phyloP scores from a whole-genome alignment of 1,140 invertebrate species.

The Aethina tumida region DNA sequence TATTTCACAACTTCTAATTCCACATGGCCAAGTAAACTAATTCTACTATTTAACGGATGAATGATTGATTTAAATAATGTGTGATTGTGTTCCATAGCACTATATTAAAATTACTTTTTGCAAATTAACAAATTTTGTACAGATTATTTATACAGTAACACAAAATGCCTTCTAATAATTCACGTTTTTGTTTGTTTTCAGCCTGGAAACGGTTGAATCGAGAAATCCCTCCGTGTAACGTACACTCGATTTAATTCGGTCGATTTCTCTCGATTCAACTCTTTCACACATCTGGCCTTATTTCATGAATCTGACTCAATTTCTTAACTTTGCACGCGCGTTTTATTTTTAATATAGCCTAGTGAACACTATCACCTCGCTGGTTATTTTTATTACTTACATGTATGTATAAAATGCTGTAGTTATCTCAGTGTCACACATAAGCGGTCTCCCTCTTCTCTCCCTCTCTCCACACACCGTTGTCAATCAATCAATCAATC shows the following conservation, averaged over 20 bases:
- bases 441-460: too few species aligned
- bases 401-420: too few species aligned
- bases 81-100: conserved; percentile 17
- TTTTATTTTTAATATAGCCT: conserved; percentile 13
- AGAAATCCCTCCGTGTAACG: conserved; percentile 2
- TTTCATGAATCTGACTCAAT: conserved; percentile 12
- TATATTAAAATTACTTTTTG: conserved; percentile 17
- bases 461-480: too few species aligned
- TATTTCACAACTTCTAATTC: conserved; percentile 27
- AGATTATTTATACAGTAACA: conserved; percentile 10
- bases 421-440: too few species aligned
- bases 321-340: conserved; percentile 6
- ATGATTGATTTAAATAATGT: conserved; percentile 12
- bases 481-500: too few species aligned
- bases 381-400: too few species aligned
- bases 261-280: neutral
- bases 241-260: conserved; percentile 8
- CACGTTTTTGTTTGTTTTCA: conserved; percentile 5
- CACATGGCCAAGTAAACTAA: conserved; percentile 32
- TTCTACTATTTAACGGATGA: conserved; percentile 19
- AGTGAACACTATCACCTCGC: conserved; percentile 14
- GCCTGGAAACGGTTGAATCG: conserved; percentile 2
- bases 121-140: conserved; percentile 14
- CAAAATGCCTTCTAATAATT: conserved; percentile 12
- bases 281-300: conserved; percentile 3